Evolutionary conservation across 2,113 vertebrate genomes (phyloP), one percentile per base, ranked within the genome.

Genomic region (Pseudonaja textilis): DNA sequence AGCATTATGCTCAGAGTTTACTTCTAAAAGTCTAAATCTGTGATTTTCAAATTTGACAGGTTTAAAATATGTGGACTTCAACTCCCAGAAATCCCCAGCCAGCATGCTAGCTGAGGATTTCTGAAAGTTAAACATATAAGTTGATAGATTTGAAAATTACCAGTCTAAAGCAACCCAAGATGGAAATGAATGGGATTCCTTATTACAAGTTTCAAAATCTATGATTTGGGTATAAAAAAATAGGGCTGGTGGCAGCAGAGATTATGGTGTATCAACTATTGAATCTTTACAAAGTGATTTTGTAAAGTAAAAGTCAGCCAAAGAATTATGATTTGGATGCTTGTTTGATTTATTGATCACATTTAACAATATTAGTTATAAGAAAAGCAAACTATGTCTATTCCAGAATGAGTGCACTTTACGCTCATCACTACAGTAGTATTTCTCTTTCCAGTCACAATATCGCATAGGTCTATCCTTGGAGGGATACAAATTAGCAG

Each of bases 401-500:
- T 18, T 18, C 25, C 22, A 54, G 5, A 88, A 55, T 4, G 25
- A 52, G 47, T 42, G 34, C 20, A 81, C 34, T 25, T n/a, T 10
- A 5, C 10, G 8, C 22, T 52, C 29, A 69, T 25, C 87, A 45
- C 3, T 57, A 29, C 18, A 29, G 50, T 9, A 42, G 2, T 26
- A 50, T 45, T 50, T 64, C 57, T 39, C 45, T 22, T 26, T 7
- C 25, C 25, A 81, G 52, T 23, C 29, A 57, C 54, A 57, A 89
- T 85, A 42, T 42, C 50, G 61, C 10, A 2, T 57, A 47, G 39
- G 39, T 57, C 39, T 90, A 45, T 50, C 56, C 52, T 47, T 4
- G 23, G n/a, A 74, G 14, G 89, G 88, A 86, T 0, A 0, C 55
- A 92, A 95, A 95, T 96, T 93, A 95, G 91, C 95, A 94, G 92